Evolutionary conservation across 2,888 invertebrate genomes (phyloP).

Genomic region (Plagiodera versicolora): DNA sequence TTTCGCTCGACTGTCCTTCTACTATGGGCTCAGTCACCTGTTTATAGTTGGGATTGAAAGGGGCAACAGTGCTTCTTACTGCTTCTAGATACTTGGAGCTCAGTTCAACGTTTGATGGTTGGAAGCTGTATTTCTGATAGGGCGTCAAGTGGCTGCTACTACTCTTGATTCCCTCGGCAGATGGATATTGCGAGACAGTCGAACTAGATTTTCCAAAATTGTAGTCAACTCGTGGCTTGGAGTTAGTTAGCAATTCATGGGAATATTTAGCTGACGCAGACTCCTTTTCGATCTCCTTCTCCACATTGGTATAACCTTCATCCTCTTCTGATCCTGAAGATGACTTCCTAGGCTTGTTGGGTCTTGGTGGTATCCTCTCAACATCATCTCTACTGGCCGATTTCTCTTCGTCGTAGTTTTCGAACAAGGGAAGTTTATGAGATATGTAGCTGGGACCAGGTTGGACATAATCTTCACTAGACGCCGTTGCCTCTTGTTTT

Average conservation of each 20-base stretch:
- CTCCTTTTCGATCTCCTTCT: slow-evolving; percentile 33
- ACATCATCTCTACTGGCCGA: slow-evolving; percentile 35
- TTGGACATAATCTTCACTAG: slow-evolving; percentile 33
- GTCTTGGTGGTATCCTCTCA: slow-evolving; percentile 35
- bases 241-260: slow-evolving; percentile 18
- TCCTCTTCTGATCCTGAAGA: slow-evolving; percentile 20
- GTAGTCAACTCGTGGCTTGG: slow-evolving; percentile 37
- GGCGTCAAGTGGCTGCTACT: slow-evolving; percentile 36
- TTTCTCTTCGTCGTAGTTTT: slow-evolving; percentile 27
- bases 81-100: slow-evolving; percentile 39
- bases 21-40: slow-evolving; percentile 33
- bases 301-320: slow-evolving; percentile 24
- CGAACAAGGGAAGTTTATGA: slow-evolving; percentile 41
- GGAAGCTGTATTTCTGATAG: slow-evolving; percentile 49
- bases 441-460: slow-evolving; percentile 48
- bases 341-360: slow-evolving; percentile 28
- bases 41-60: slow-evolving; percentile 51
- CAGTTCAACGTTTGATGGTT: slow-evolving; percentile 30
- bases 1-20: slow-evolving; percentile 39
- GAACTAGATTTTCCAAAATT: slow-evolving; percentile 43
- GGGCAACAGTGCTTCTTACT: slow-evolving; percentile 35
- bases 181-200: slow-evolving; percentile 41
- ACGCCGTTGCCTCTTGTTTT: slow-evolving; percentile 31
- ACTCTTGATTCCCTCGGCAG: slow-evolving; percentile 31
- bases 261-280: slow-evolving; percentile 17